Conservation (phyloP, 2,888 invertebrate species). For the Mesochorus sp. region DNA sequence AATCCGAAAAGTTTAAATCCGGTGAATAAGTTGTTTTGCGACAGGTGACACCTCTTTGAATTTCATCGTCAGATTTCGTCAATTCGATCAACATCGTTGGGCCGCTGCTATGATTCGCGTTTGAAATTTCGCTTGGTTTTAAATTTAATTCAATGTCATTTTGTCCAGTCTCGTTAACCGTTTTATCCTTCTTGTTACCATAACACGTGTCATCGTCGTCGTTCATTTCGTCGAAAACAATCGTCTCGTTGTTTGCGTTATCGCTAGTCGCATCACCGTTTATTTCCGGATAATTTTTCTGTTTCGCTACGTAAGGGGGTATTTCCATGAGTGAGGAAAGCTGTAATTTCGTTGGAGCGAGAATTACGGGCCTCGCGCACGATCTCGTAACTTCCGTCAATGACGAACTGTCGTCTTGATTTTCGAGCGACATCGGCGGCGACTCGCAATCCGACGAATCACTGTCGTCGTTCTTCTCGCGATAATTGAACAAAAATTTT, state of each 20-base stretch:
- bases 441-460: slow-evolving; percentile 60
- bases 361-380: slow-evolving; percentile 37
- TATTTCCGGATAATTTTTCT: background rate
- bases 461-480: slow-evolving; percentile 55
- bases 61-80: slow-evolving; percentile 7
- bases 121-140: background rate
- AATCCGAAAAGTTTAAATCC: slow-evolving; percentile 36
- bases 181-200: background rate
- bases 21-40: slow-evolving; percentile 20
- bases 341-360: slow-evolving; percentile 63
- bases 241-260: background rate
- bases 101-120: too few species aligned
- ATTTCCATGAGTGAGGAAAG: slow-evolving; percentile 46
- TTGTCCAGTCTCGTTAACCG: background rate
- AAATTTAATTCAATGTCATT: background rate
- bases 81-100: too few species aligned
- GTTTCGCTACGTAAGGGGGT: background rate
- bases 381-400: background rate
- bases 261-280: background rate
- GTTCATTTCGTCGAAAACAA: background rate
- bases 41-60: slow-evolving; percentile 47
- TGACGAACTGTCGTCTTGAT: background rate
- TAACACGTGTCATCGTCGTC: too few species aligned
- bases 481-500: slow-evolving; percentile 59
- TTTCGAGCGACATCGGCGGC: slow-evolving; percentile 28